Conservation (phyloP, 2,797 vertebrate species). For the Manis crassicaudata region DNA sequence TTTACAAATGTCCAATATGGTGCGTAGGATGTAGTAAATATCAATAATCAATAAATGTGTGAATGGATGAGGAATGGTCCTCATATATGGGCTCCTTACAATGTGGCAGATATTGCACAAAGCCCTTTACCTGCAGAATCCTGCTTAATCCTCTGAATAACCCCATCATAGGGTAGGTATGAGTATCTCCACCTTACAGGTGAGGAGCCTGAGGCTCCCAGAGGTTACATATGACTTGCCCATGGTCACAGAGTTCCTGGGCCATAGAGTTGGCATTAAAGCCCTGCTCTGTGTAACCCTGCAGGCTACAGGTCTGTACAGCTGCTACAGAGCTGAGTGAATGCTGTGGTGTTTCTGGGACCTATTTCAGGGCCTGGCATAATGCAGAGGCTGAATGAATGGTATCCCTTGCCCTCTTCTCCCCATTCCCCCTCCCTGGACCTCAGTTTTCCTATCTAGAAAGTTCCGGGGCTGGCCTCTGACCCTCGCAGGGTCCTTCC, state of each 20-base stretch:
- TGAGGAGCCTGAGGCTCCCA: not conserved
- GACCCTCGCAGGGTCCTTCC: not conserved
- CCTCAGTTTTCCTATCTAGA: not conserved
- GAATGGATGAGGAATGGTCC: no score
- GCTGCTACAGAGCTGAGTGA: not conserved
- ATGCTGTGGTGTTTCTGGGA: fast-evolving
- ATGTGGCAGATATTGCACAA: not conserved
- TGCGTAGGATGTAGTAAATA: not conserved
- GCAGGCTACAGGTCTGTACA: not conserved
- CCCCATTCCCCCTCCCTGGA: not conserved
- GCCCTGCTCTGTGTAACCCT: not conserved
- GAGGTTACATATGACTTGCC: not conserved
- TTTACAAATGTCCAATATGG: not conserved
- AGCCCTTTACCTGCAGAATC: not conserved
- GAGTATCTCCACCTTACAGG: not conserved
- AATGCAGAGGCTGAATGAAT: fast-evolving
- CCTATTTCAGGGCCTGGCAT: not conserved
- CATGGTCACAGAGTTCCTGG: not conserved
- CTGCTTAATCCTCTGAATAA: not conserved
- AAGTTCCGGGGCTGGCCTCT: not conserved
- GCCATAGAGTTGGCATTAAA: not conserved
- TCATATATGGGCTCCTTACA: not conserved
- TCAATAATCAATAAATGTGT: not conserved
- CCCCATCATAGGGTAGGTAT: fast-evolving
- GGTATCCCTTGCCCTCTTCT: not conserved